Conservation (phyloP, 37 sponge, comb jelly and placozoan species). For the Amphimedon queenslandica region DNA sequence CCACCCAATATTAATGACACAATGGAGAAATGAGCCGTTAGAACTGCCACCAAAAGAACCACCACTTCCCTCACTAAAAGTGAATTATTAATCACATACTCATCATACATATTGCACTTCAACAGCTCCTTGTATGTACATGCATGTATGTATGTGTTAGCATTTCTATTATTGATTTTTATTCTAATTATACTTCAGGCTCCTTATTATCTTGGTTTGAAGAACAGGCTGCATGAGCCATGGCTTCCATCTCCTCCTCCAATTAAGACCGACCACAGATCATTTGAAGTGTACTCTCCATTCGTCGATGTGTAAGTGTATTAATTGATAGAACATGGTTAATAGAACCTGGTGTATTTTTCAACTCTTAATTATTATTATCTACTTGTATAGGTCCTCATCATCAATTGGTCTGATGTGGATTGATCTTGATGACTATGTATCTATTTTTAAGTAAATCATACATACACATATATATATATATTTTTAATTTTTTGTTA, state of each 20-base stretch:
- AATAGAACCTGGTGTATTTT: too few species aligned
- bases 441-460: background rate
- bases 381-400: background rate
- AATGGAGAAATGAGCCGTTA: slow-evolving; percentile 63
- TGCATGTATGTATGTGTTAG: background rate
- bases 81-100: background rate
- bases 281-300: slow-evolving; percentile 1
- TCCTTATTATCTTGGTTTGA: slow-evolving; percentile 68
- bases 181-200: slow-evolving; percentile 8
- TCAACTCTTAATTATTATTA: too few species aligned
- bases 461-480: background rate
- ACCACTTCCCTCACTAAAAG: slow-evolving; percentile 56
- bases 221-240: slow-evolving; percentile 2
- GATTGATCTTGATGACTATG: background rate
- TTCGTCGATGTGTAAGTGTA: too few species aligned
- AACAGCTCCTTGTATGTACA: background rate
- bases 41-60: slow-evolving; percentile 58
- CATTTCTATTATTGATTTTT: background rate
- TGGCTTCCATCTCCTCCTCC: slow-evolving; percentile 11
- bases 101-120: slow-evolving; percentile 4
- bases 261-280: background rate
- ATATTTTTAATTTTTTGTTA: background rate
- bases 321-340: too few species aligned
- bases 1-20: slow-evolving; percentile 58
- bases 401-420: background rate